These are phyloP conservation scores for Boleophthalmus pectinirostris DNA, from an alignment of 2,113 vertebrate species.

Conservation along the genomic window DNA sequence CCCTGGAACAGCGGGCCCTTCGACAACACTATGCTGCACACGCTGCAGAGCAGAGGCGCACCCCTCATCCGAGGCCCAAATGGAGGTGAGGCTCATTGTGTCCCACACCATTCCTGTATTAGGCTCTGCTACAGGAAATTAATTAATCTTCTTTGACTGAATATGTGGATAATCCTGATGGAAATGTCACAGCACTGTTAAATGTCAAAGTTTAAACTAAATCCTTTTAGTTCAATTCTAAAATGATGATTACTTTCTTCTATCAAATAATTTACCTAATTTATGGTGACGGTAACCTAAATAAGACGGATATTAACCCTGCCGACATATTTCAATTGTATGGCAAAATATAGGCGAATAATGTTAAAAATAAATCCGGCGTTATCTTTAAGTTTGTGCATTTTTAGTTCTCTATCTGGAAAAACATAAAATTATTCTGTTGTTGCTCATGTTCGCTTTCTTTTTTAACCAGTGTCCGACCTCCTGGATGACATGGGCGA, in stretches of 20 bases:
- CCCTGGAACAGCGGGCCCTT: constrained; percentile 89
- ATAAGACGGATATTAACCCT: background rate
- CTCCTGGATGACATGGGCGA: constrained; percentile 93
- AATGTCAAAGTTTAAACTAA: background rate
- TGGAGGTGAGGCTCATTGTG: constrained; percentile 80
- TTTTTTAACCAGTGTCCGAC: constrained; percentile 73
- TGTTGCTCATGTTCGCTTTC: background rate
- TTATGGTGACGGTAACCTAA: background rate
- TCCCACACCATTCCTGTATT: background rate
- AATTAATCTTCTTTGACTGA: background rate
- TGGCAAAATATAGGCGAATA: background rate
- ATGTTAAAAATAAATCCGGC: background rate
- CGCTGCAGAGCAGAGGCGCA: constrained; percentile 85
- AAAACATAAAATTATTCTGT: background rate
- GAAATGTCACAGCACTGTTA: background rate
- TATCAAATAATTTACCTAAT: background rate
- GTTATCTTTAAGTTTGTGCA: background rate
- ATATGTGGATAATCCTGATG: background rate
- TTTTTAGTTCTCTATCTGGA: background rate
- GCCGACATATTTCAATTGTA: background rate
- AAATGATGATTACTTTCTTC: background rate
- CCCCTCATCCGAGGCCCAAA: constrained; percentile 88
- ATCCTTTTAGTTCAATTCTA: background rate
- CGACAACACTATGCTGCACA: constrained; percentile 94
- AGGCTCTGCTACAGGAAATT: background rate